A percentile compares a stretch with the other conserved stretches of the same genome.
Evolutionary conservation across 2,888 invertebrate species (phyloP).

Genomic region (Molorchus minor): DNA sequence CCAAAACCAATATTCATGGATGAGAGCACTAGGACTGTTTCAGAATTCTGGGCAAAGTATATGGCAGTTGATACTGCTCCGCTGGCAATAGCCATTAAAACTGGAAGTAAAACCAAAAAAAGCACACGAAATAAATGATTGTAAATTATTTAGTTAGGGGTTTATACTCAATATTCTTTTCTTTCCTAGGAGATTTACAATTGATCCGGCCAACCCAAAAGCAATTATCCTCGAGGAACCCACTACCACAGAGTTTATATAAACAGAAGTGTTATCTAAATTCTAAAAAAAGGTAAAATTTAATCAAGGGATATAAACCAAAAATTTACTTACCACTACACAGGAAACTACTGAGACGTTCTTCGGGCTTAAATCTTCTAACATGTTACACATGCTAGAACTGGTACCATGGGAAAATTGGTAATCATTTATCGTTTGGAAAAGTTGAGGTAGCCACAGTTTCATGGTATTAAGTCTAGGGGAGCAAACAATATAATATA

Average conservation of each 20-base stretch:
- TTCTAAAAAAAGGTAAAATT: constrained; percentile 37
- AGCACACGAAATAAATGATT: neutral
- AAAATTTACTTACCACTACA: constrained; percentile 10
- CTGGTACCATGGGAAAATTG: constrained; percentile 46
- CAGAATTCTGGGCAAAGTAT: constrained; percentile 13
- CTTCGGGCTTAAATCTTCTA: constrained; percentile 58
- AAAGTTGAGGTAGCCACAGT: constrained; percentile 86
- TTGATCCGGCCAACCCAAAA: constrained; percentile 3
- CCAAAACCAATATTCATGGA: constrained; percentile 4
- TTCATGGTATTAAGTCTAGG: constrained; percentile 75
- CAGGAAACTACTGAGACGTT: neutral
- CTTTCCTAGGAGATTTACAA: constrained; percentile 16
- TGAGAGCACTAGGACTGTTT: constrained; percentile 4
- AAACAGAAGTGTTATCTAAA: constrained; percentile 37
- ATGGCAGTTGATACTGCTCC: neutral
- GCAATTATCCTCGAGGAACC: neutral
- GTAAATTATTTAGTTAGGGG: neutral
- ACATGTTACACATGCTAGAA: constrained; percentile 62
- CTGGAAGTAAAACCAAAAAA: constrained; percentile 6
- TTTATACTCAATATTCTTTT: constrained; percentile 17
- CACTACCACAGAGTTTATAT: constrained; percentile 15
- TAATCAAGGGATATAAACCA: neutral
- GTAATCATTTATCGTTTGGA: constrained; percentile 70
- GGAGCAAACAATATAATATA: neutral
- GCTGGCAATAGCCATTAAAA: neutral